These are phyloP conservation scores for Pygmarrhopalites habei DNA, from an alignment of 1,140 invertebrate genomes.

Conservation along the genomic window DNA sequence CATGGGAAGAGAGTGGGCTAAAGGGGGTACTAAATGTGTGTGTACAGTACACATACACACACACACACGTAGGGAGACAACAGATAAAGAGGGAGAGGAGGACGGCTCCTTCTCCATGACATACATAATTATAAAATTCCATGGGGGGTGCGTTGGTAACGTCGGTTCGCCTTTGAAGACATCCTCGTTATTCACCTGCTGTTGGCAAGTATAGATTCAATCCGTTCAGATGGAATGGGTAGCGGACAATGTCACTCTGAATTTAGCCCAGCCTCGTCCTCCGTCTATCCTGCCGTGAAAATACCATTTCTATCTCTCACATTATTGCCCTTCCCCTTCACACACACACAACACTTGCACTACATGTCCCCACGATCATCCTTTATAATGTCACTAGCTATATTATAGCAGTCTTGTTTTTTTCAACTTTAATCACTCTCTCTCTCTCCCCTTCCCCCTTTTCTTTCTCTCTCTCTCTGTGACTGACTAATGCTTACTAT, in stretches of 20 bases:
- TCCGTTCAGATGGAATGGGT: conserved; percentile 21
- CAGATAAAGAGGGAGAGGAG: not conserved
- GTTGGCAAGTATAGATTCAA: conserved; percentile 23
- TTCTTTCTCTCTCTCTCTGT: no score
- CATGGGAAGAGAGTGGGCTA: not conserved
- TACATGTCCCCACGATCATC: no score
- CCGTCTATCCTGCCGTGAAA: conserved; percentile 27
- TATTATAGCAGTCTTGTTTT: no score
- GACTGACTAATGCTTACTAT: no score
- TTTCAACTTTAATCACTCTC: no score
- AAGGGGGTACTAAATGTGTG: no score
- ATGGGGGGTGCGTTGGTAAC: conserved; percentile 28
- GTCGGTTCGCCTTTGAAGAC: conserved; percentile 39
- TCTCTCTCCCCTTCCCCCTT: not conserved
- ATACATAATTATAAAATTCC: conserved; percentile 40
- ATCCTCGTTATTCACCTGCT: conserved; percentile 39
- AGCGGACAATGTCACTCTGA: conserved; percentile 35
- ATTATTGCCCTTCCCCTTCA: no score
- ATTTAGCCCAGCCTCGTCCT: conserved; percentile 24
- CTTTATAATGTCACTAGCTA: no score
- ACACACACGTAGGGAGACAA: no score
- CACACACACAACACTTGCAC: no score
- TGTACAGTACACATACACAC: no score
- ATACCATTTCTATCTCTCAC: conserved; percentile 1
- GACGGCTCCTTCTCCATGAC: conserved; percentile 10